Percentiles rank a stretch among this genome's conserved stretches.
phyloP scores from a whole-genome alignment of 2,888 invertebrate genomes.

The Zelleria hepariella region DNA sequence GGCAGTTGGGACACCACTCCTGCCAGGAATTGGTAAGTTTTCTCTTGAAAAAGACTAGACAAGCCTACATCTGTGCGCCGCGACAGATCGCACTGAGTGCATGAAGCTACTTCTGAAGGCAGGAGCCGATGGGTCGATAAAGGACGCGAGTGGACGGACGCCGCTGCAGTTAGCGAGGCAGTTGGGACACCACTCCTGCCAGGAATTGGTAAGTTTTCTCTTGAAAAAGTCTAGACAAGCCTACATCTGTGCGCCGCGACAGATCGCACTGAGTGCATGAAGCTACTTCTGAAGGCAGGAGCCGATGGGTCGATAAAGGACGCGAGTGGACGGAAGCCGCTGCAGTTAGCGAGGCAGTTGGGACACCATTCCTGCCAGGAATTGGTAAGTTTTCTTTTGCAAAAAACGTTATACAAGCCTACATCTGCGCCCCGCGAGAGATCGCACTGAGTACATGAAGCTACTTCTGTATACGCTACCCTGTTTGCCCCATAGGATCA shows the following conservation, averaged over 20 bases:
- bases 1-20: constrained; percentile 85
- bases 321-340: constrained; percentile 85
- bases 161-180: constrained; percentile 92
- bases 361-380: constrained; percentile 90
- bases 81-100: constrained; percentile 91
- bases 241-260: constrained; percentile 91
- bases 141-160: constrained; percentile 89
- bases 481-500: no score
- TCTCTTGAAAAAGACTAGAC: constrained; percentile 65
- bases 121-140: constrained; percentile 86
- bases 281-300: constrained; percentile 88
- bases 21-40: constrained; percentile 89
- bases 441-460: constrained; percentile 94
- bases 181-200: constrained; percentile 86
- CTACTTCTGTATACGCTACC: no score
- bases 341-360: constrained; percentile 91
- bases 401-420: no score
- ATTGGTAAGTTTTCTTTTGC: constrained; percentile 76
- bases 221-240: constrained; percentile 76
- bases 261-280: constrained; percentile 94
- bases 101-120: constrained; percentile 92
- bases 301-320: constrained; percentile 88
- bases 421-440: no score
- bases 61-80: constrained; percentile 90
- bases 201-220: constrained; percentile 81